phyloP scores from a whole-genome alignment of 2,113 vertebrate genomes.

The Podiceps cristatus region DNA sequence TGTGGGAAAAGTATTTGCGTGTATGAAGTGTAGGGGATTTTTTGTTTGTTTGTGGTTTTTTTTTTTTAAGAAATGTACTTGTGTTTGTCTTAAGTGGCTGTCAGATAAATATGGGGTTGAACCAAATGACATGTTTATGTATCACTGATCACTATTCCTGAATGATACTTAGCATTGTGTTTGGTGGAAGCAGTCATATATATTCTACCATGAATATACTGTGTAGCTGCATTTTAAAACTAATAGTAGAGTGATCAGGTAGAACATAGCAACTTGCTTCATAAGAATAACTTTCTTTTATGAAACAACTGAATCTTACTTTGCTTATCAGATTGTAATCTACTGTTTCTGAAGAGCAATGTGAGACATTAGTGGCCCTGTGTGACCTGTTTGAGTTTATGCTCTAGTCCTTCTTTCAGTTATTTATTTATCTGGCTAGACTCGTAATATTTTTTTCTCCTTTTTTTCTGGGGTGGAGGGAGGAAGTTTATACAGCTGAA shows the following conservation, averaged over 20 bases:
- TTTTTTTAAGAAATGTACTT: background rate
- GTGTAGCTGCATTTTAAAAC: background rate
- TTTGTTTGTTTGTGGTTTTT: background rate
- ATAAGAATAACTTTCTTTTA: background rate
- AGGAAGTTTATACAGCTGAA: conserved; percentile 61
- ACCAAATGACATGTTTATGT: background rate
- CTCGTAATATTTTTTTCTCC: background rate
- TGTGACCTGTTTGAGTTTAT: background rate
- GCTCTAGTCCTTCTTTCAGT: background rate
- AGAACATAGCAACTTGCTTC: background rate
- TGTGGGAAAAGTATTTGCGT: background rate
- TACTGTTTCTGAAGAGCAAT: background rate
- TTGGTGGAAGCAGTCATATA: background rate
- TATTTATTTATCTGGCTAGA: conserved; percentile 33
- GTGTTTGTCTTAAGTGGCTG: background rate
- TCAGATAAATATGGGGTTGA: background rate
- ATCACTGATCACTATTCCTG: background rate
- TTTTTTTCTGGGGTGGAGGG: background rate
- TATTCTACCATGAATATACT: background rate
- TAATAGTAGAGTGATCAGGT: background rate
- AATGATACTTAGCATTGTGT: background rate
- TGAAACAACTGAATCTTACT: background rate
- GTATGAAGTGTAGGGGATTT: background rate
- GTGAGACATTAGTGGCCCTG: background rate
- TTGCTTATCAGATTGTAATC: background rate